Base-by-base conservation (phyloP, 2,888 invertebrate genomes). In the Antheraea assamensis region DNA sequence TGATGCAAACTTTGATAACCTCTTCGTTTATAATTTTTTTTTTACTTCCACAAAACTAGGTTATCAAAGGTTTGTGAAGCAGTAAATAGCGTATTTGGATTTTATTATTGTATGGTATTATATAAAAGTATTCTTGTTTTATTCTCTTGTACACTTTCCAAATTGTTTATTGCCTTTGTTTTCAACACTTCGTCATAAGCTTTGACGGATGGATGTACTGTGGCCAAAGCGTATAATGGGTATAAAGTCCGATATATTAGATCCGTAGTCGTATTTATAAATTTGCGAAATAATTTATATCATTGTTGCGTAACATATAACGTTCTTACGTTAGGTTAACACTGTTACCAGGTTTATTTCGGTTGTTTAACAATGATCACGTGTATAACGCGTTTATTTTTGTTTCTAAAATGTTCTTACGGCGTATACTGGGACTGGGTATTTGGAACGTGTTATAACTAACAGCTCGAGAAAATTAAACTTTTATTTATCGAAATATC, bases 331-430 rank as follows among this genome's bases (percentile, higher is more conserved):
- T 83, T 83, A 79, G 80, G 79, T 78, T 81, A 82, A 82, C 79
- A 76, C 61, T 74, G 78, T 78, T 81, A 82, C 83, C 79, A 76
- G 79, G 80, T 85, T 83, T 88, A 90, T 89, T 89, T 89, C 82
- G 80, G 87, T 84, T 83, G 81, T 84, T 83, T 83, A 79, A 80
- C 78, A 80, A 77, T 76, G 79, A 82, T 90, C 89, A 89, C 92
- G 90, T 87, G 90, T 52, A 74, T 30, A 73, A 42, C 8, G 42
- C 13, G 85, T 88, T 90, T 92, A 91, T 92, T 91, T 92, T 88
- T 80, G 86, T 81, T 80, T 78, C 80, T 75, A 76, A 81, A 86
- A 83, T 83, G 61, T 84, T 79, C 78, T 61, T 15, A 27, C 2
- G 1, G 27, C 10, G 13, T 27, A 4, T 30, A 27, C 24, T 4